Conservation (phyloP, 2,888 invertebrate species). For the Sphaeridia pumilis region DNA sequence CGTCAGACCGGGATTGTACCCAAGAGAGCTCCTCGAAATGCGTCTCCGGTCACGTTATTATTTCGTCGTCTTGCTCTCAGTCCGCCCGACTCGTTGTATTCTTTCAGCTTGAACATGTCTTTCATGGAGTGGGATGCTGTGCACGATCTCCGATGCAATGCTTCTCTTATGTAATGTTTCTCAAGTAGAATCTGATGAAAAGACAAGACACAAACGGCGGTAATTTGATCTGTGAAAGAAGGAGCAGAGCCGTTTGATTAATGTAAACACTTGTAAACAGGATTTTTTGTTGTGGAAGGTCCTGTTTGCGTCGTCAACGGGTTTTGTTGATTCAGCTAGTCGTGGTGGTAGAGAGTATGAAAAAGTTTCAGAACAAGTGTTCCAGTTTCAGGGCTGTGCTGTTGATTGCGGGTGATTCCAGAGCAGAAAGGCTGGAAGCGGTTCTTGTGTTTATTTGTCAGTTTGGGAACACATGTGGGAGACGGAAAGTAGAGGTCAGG, state of each 20-base stretch:
- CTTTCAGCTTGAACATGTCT: neutral
- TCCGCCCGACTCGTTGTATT: neutral
- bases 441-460: neutral
- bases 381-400: neutral
- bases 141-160: too few species aligned
- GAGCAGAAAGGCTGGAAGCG: neutral
- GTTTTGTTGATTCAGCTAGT: neutral
- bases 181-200: too few species aligned
- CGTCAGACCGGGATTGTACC: too few species aligned
- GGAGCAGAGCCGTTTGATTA: neutral
- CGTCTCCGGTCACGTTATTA: too few species aligned
- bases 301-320: neutral
- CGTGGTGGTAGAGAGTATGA: neutral
- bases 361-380: neutral
- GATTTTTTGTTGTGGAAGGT: neutral
- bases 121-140: neutral
- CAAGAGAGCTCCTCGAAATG: neutral
- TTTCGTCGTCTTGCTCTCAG: too few species aligned
- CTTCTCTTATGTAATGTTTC: too few species aligned
- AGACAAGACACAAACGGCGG: neutral
- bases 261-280: conserved; percentile 1
- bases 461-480: neutral
- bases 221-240: neutral
- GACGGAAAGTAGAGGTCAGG: too few species aligned
- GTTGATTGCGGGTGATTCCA: neutral